A percentile compares a stretch with the other conserved stretches of the same genome.
phyloP scores from a whole-genome alignment of 2,888 invertebrate genomes.

The Choristoneura rosaceana region DNA sequence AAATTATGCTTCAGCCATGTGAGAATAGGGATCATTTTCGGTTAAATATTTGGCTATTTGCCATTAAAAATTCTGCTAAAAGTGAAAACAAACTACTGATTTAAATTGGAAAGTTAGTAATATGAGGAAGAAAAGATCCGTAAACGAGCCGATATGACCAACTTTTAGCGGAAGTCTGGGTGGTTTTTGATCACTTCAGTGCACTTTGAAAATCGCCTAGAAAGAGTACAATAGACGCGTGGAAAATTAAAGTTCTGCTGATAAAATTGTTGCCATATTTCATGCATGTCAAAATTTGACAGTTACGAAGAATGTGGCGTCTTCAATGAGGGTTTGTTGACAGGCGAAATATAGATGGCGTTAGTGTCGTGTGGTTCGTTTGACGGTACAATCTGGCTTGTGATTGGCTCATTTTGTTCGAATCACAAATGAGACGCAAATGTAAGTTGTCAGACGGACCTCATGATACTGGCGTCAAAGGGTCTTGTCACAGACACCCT shows the following conservation, averaged over 20 bases:
- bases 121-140: neutral
- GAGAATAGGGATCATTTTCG: constrained; percentile 6
- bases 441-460: too few relatives aligned
- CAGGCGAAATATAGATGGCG: too few relatives aligned
- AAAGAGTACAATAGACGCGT: neutral
- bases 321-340: too few relatives aligned
- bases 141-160: neutral
- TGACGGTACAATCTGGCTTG: too few relatives aligned
- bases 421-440: too few relatives aligned
- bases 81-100: neutral
- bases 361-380: too few relatives aligned
- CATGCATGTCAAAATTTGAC: neutral
- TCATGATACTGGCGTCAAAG: too few relatives aligned
- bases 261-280: neutral
- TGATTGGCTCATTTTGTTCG: too few relatives aligned
- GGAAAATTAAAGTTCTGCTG: neutral
- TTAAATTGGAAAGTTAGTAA: neutral
- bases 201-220: too few relatives aligned
- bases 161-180: neutral
- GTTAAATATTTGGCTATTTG: neutral
- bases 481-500: too few relatives aligned
- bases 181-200: neutral
- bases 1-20: constrained; percentile 27
- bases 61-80: neutral
- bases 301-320: neutral